Evolutionary conservation across 2,888 invertebrate genomes (phyloP).

Genomic region (Ctena decussata): DNA sequence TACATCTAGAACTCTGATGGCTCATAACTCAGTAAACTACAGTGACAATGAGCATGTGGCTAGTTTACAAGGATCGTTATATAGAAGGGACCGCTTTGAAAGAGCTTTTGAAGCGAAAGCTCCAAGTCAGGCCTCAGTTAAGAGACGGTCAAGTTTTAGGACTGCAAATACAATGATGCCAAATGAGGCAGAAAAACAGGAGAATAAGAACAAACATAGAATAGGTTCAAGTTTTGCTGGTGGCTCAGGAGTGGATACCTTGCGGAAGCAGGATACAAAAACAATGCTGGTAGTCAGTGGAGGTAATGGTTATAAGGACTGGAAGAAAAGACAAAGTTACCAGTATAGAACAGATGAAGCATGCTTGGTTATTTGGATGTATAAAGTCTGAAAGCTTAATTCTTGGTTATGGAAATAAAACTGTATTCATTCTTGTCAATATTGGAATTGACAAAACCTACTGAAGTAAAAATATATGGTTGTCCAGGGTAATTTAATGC

Average conservation of each 20-base stretch:
- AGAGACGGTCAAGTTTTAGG: background rate
- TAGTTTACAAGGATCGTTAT: constrained; percentile 1
- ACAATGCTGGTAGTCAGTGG: constrained; percentile 83
- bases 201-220: constrained; percentile 11
- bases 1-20: background rate
- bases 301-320: constrained; percentile 84
- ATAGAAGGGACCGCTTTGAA: constrained; percentile 22
- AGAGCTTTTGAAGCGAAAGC: constrained; percentile 13
- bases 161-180: background rate
- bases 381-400: constrained; percentile 75
- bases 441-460: too few relatives aligned
- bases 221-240: constrained; percentile 48
- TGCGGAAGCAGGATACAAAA: constrained; percentile 71
- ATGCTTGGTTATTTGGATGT: constrained; percentile 79
- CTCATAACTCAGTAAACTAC: background rate
- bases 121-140: constrained; percentile 21
- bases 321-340: constrained; percentile 63
- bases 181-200: background rate
- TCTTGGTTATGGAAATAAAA: too few relatives aligned
- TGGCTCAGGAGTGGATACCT: constrained; percentile 57
- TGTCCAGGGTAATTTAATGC: too few relatives aligned
- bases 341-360: constrained; percentile 74
- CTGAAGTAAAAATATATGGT: too few relatives aligned
- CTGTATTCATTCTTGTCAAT: too few relatives aligned
- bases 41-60: background rate